Evolutionary conservation across 2,797 vertebrate species (phyloP).

Genomic region (Syncerus caffer): DNA sequence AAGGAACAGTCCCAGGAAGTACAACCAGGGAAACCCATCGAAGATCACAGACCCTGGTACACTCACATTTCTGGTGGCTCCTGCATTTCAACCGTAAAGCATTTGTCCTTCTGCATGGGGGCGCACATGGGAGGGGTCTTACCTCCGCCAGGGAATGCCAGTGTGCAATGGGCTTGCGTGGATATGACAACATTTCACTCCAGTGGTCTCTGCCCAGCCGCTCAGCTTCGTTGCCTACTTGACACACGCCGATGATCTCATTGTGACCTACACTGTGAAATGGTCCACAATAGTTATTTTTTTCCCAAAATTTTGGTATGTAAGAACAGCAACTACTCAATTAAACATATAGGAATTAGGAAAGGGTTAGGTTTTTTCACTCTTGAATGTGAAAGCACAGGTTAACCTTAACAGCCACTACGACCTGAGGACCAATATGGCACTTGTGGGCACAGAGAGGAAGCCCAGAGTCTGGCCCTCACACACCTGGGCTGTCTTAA

Average conservation of each 20-base stretch:
- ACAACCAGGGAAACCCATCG: neutral
- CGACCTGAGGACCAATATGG: neutral
- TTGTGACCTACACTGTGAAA: conserved; percentile 99
- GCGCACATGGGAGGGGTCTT: conserved; percentile 69
- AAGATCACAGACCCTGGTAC: neutral
- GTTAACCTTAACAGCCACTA: neutral
- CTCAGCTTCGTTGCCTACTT: conserved; percentile 95
- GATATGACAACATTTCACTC: conserved; percentile 99
- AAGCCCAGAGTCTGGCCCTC: neutral
- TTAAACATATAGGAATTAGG: neutral
- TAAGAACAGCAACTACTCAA: conserved; percentile 16
- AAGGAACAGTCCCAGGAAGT: neutral
- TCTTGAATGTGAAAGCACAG: conserved; percentile 6
- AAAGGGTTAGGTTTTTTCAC: neutral
- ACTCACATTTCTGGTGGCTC: neutral
- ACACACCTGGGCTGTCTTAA: neutral
- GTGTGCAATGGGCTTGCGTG: conserved; percentile 97
- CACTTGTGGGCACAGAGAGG: neutral
- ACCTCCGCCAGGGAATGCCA: conserved; percentile 99
- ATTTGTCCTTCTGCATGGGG: neutral
- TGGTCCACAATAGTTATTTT: conserved; percentile 84
- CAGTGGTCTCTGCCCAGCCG: conserved; percentile 96
- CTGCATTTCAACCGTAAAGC: neutral
- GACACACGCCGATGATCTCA: conserved; percentile 98
- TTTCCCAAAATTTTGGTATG: conserved; percentile 75